phyloP scores from a whole-genome alignment of 2,797 vertebrate species.

The Uromys caudimaculatus region DNA sequence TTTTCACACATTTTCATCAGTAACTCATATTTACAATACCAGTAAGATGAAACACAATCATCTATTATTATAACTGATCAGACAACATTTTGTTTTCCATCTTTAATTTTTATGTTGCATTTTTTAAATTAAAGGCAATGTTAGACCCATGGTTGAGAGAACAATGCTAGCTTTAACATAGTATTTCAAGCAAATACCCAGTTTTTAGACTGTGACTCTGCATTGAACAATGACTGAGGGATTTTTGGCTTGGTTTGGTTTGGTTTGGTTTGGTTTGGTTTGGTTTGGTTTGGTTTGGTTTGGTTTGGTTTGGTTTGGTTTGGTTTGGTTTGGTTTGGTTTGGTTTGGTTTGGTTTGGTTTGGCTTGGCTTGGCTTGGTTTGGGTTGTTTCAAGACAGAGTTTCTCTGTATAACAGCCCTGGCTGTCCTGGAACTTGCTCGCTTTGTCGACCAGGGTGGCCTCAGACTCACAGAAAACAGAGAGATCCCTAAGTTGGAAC shows the following conservation, averaged over 20 bases:
- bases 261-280: too few relatives aligned
- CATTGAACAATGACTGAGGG: neutral
- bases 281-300: neutral
- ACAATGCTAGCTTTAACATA: neutral
- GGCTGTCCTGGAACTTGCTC: neutral
- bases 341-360: neutral
- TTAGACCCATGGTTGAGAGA: neutral
- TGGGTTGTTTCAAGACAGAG: neutral
- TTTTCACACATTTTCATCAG: neutral
- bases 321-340: too few relatives aligned
- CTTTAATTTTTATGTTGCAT: neutral
- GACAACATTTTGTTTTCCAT: neutral
- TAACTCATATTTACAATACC: neutral
- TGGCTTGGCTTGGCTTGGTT: too few relatives aligned
- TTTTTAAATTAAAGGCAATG: neutral
- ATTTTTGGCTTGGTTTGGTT: neutral
- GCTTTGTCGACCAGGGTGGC: neutral
- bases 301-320: neutral
- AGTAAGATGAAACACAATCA: neutral
- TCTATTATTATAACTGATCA: neutral
- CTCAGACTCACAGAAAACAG: neutral
- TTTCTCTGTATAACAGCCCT: neutral
- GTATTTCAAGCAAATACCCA: neutral
- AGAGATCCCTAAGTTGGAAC: neutral
- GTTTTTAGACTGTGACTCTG: neutral